Evolutionary conservation across 2,888 invertebrate species (phyloP), one percentile per base, ranked within the genome.

Genomic region (Nymphalis urticae): DNA sequence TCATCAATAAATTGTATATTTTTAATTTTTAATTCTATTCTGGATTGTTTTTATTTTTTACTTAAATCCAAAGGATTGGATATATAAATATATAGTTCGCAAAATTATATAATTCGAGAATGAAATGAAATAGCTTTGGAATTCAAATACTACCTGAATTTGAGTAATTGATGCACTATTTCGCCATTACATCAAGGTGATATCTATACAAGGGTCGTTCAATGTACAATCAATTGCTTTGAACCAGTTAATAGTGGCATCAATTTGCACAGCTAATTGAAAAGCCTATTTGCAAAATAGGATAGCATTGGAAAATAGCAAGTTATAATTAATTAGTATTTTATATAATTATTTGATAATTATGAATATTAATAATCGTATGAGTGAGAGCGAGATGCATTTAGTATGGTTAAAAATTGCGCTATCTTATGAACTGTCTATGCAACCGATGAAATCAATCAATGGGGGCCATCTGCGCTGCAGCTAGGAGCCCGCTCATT

Each of bases 381-480:
- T 42, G 4, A 19, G 42, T 42, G 19, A 0, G 36, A 58, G 19
- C n/a, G 58, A 32, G 32, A 62, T 48, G 32, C 13, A 42, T 9
- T 13, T 42, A 58, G 8, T 2, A 36, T 36, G 7, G 19, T 17
- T 13, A 19, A 42, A 19, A 42, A 42, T 19, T 42, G 58, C 19
- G 19, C 48, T 56, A 54, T 63, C 63, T 42, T 24, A 54, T 47
- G 19, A 56, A 42, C 47, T 54, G 56, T 64, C 64, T 56, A 58
- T 58, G 42, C 58, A 36, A 53, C 10, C 36, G 56, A 58, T 56
- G 53, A 27, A 56, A 64, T 64, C 54, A 56, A 64, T 64, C 64
- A 64, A 56, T 56, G 53, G 48, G 21, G n/a, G 54, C 64, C 64
- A 64, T 56, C 64, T 64, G 64, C 56, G 47, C 47, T 27, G 56